A percentile compares a stretch with the other conserved stretches of the same genome.
Evolutionary conservation across 2,113 vertebrate species (phyloP).

Genomic region (Xyrauchen texanus): DNA sequence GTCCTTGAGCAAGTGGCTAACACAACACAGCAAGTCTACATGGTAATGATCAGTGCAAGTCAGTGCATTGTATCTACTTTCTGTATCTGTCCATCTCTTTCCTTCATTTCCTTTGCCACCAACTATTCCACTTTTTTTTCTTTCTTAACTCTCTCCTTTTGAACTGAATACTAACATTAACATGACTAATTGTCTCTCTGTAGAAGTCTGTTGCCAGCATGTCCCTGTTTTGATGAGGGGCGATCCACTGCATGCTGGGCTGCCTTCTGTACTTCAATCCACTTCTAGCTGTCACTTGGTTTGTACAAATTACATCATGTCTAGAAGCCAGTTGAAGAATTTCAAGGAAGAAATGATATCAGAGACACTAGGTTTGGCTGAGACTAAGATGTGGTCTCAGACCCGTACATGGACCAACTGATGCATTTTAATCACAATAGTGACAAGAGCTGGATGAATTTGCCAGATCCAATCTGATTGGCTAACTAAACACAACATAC

Average conservation of each 20-base stretch:
- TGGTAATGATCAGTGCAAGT: background rate
- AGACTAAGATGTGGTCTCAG: too few species aligned
- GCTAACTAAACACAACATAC: too few species aligned
- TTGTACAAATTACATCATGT: too few species aligned
- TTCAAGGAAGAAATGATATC: background rate
- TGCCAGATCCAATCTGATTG: too few species aligned
- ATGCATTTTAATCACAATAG: too few species aligned
- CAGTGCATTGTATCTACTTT: background rate
- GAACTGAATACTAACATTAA: constrained; percentile 16
- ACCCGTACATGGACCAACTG: too few species aligned
- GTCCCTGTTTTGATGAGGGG: background rate
- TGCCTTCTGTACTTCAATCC: background rate
- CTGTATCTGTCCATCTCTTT: background rate
- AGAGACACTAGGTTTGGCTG: too few species aligned
- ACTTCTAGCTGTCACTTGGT: background rate
- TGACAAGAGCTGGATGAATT: too few species aligned
- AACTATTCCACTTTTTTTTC: background rate
- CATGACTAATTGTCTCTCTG: constrained; percentile 1
- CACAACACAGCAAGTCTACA: constrained; percentile 2
- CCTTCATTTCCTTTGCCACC: background rate
- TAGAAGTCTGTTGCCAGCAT: background rate
- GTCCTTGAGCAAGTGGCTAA: background rate
- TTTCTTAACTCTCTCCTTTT: background rate
- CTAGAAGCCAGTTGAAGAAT: background rate
- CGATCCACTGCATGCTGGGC: background rate